Evolutionary conservation across 2,113 vertebrate species (phyloP).

Genomic region (Loxodonta africana): DNA sequence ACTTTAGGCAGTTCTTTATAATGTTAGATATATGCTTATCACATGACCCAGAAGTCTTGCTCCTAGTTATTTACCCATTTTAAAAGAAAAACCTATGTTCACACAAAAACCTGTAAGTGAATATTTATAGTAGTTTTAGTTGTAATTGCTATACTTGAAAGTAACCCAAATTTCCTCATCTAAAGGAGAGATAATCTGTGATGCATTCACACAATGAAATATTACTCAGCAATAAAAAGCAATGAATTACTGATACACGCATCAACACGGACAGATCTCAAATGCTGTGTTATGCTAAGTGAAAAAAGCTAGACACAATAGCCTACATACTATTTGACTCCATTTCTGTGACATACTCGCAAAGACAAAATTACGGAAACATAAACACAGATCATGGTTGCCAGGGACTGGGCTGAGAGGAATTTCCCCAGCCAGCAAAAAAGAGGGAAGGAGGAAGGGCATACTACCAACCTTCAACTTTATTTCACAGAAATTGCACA

Average conservation of each 20-base stretch:
- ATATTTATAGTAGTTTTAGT: neutral
- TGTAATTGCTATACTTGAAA: neutral
- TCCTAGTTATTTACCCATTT: neutral
- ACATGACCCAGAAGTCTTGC: neutral
- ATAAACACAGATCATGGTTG: neutral
- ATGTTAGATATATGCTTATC: neutral
- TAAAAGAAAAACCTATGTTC: neutral
- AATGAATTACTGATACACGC: neutral
- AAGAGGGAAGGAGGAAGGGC: neutral
- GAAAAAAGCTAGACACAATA: slow-evolving; percentile 4
- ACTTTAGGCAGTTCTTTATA: neutral
- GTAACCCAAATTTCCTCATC: neutral
- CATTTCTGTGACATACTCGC: neutral
- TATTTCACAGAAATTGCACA: slow-evolving; percentile 39
- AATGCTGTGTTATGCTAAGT: neutral
- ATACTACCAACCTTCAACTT: neutral
- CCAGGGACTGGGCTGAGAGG: neutral
- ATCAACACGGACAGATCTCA: neutral
- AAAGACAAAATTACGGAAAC: neutral
- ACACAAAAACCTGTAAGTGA: too few relatives aligned
- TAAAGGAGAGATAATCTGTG: neutral
- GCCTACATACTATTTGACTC: neutral
- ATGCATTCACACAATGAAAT: neutral
- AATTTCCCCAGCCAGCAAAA: neutral
- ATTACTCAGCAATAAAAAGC: neutral